These are phyloP conservation scores for Conopomorpha cramerella DNA, from an alignment of 1,140 invertebrate species.

Conservation along the genomic window DNA sequence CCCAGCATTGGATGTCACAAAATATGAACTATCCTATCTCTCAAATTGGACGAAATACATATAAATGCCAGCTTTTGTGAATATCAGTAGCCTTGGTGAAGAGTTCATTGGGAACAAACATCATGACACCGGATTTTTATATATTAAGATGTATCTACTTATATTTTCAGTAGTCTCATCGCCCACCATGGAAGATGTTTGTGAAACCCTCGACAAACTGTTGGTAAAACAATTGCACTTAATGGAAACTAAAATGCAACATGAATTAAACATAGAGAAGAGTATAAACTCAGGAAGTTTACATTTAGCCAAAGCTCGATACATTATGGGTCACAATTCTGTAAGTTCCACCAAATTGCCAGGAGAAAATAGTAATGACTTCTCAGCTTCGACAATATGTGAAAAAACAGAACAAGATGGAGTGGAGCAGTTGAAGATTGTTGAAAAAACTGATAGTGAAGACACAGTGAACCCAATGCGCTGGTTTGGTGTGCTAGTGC, in stretches of 20 bases:
- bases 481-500: conserved; percentile 78
- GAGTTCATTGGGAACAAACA: no score
- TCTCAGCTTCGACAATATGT: conserved; percentile 58
- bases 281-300: conserved; percentile 66
- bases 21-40: no score
- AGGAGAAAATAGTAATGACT: conserved; percentile 62
- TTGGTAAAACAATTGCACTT: conserved; percentile 65
- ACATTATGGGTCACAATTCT: conserved; percentile 71
- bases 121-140: no score
- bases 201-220: conserved; percentile 65
- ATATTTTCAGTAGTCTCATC: background rate
- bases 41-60: no score
- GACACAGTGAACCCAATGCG: conserved; percentile 66
- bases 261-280: conserved; percentile 68
- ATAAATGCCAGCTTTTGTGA: no score
- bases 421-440: conserved; percentile 32
- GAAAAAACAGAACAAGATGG: conserved; percentile 36
- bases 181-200: conserved; percentile 18
- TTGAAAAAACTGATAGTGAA: conserved; percentile 36
- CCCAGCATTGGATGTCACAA: no score
- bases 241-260: conserved; percentile 69
- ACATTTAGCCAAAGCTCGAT: conserved; percentile 72
- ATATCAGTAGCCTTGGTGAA: no score
- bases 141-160: no score
- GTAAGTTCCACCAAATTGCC: conserved; percentile 70